A percentile compares a stretch with the other conserved stretches of the same genome.
These are phyloP conservation scores for Minunthozetes semirufus DNA, from an alignment of 2,888 invertebrate genomes.

Conservation along the genomic window DNA sequence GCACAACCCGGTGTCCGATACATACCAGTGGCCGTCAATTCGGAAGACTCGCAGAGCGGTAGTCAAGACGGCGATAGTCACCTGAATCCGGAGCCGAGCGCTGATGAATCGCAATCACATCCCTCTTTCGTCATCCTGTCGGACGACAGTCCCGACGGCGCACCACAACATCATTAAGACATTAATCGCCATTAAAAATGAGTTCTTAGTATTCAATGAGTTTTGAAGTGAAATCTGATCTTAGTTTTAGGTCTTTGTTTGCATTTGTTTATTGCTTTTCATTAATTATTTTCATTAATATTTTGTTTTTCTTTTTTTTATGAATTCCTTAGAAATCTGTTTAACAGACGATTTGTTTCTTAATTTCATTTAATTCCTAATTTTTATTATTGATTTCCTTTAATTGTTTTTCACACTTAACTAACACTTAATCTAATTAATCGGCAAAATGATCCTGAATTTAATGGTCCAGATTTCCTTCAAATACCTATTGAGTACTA, in stretches of 20 bases:
- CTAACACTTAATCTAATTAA: too few species aligned
- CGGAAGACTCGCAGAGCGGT: not conserved
- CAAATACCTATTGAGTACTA: too few species aligned
- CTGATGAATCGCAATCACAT: conserved; percentile 19
- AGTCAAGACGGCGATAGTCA: conserved; percentile 21
- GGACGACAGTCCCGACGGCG: conserved; percentile 2
- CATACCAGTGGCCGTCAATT: conserved; percentile 21
- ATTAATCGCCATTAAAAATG: not conserved
- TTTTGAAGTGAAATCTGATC: not conserved
- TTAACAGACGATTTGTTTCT: not conserved
- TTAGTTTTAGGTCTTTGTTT: too few species aligned
- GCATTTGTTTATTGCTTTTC: not conserved
- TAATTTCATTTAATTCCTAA: too few species aligned
- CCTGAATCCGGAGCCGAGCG: not conserved
- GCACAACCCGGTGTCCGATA: conserved; percentile 35
- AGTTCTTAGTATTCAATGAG: conserved; percentile 1
- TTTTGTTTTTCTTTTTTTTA: not conserved
- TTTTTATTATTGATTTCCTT: not conserved
- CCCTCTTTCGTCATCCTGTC: conserved; percentile 19
- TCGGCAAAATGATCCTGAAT: too few species aligned
- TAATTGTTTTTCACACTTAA: not conserved
- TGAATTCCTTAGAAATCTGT: not conserved
- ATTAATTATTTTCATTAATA: not conserved
- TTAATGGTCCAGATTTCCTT: too few species aligned
- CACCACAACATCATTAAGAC: conserved; percentile 4